Evolutionary conservation across 2,113 vertebrate species (phyloP).

Genomic region (Callionymus lyra): DNA sequence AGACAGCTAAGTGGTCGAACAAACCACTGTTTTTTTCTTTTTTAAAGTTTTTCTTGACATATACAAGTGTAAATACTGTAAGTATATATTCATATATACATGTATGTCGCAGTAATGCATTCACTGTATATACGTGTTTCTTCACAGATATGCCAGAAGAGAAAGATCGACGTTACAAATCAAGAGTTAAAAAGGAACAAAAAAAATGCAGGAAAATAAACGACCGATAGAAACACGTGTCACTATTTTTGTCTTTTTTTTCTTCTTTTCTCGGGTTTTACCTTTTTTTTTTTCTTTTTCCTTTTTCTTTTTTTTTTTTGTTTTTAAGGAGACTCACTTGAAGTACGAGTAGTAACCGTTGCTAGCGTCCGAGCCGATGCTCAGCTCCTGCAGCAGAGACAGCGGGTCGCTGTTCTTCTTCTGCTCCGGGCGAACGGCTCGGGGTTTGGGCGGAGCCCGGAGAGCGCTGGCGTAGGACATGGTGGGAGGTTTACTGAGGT

Average conservation of each 20-base stretch:
- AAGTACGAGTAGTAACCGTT: conserved; percentile 99
- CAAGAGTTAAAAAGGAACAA: conserved; percentile 71
- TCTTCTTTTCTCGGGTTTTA: conserved; percentile 37
- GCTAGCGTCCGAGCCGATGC: conserved; percentile 95
- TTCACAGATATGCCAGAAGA: conserved; percentile 67
- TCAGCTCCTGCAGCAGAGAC: conserved; percentile 96
- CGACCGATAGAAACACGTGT: conserved; percentile 74
- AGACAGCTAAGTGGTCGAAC: conserved; percentile 67
- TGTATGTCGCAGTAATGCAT: conserved; percentile 67
- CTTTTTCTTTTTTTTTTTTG: conserved; percentile 61
- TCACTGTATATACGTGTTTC: conserved; percentile 65
- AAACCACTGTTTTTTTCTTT: conserved; percentile 46
- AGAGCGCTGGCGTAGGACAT: conserved; percentile 98
- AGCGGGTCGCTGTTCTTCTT: conserved; percentile 97
- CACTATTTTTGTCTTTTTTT: conserved; percentile 48
- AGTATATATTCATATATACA: conserved; percentile 72
- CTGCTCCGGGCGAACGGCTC: conserved; percentile 85
- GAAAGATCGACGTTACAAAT: conserved; percentile 64
- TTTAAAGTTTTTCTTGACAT: conserved; percentile 44
- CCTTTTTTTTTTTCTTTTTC: conserved; percentile 54
- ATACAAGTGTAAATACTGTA: conserved; percentile 68
- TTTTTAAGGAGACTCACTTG: conserved; percentile 74
- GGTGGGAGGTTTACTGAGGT: conserved; percentile 78
- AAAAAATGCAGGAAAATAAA: conserved; percentile 61
- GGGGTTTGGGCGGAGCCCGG: conserved; percentile 89